These are phyloP conservation scores for Chrysodeixis includens DNA, from an alignment of 2,888 invertebrate species.

Conservation along the genomic window DNA sequence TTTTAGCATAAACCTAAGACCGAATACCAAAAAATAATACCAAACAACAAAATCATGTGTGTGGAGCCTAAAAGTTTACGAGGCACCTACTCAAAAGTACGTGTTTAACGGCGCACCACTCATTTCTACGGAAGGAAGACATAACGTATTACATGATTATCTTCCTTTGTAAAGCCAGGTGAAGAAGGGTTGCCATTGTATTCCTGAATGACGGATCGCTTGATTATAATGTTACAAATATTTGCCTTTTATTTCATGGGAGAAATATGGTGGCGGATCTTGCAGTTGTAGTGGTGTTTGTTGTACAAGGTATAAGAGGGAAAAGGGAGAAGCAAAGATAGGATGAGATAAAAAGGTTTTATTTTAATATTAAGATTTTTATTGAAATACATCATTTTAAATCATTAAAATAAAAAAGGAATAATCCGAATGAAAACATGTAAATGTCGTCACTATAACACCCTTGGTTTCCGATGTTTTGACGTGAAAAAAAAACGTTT, in stretches of 20 bases:
- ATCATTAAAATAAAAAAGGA: too few relatives aligned
- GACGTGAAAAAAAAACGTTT: neutral
- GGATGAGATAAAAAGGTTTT: too few relatives aligned
- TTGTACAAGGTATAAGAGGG: too few relatives aligned
- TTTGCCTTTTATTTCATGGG: neutral
- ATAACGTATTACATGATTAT: slow-evolving; percentile 45
- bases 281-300: neutral
- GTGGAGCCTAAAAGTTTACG: slow-evolving; percentile 13
- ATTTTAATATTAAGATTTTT: too few relatives aligned
- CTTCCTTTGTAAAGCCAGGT: slow-evolving; percentile 41
- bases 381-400: too few relatives aligned
- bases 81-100: slow-evolving; percentile 26
- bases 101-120: slow-evolving; percentile 35
- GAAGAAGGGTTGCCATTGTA: slow-evolving; percentile 24
- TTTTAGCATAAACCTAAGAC: too few relatives aligned
- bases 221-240: slow-evolving; percentile 20
- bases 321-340: too few relatives aligned
- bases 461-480: too few relatives aligned
- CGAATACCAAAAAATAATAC: neutral
- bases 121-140: slow-evolving; percentile 36
- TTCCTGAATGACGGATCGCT: slow-evolving; percentile 20
- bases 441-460: too few relatives aligned
- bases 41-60: slow-evolving; percentile 12
- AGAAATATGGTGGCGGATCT: neutral
- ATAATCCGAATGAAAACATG: too few relatives aligned